Evolutionary conservation across 1,140 invertebrate genomes (phyloP).

Genomic region (Vanessa atalanta): DNA sequence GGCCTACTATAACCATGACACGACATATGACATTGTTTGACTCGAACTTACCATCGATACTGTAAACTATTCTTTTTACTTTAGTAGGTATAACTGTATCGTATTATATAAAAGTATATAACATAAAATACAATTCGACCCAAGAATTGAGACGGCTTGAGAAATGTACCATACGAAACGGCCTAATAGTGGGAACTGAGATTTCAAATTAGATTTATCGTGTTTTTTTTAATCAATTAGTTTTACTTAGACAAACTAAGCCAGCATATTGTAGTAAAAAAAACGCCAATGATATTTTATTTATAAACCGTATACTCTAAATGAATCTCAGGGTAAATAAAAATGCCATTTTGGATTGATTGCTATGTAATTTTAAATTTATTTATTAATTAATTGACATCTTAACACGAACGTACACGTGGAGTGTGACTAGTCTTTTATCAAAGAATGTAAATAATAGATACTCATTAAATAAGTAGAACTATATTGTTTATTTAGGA

Average conservation of each 20-base stretch:
- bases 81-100: slow-evolving; percentile 5
- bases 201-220: no score
- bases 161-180: no score
- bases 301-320: neutral
- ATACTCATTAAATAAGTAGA: slow-evolving; percentile 76
- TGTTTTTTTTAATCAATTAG: no score
- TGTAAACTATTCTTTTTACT: slow-evolving; percentile 20
- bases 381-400: slow-evolving; percentile 33
- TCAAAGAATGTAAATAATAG: slow-evolving; percentile 77
- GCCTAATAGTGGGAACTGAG: no score
- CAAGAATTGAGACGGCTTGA: neutral
- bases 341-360: neutral
- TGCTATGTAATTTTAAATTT: slow-evolving; percentile 2
- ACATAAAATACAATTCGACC: neutral
- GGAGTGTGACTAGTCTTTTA: slow-evolving; percentile 68
- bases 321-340: slow-evolving; percentile 1
- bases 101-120: slow-evolving; percentile 1
- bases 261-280: neutral
- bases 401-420: slow-evolving; percentile 27
- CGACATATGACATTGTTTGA: slow-evolving; percentile 19
- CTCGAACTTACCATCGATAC: slow-evolving; percentile 17
- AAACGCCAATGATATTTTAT: neutral
- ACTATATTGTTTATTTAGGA: slow-evolving; percentile 76
- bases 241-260: no score
- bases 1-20: slow-evolving; percentile 61